These are phyloP conservation scores for Eurypyga helias DNA, from an alignment of 2,113 vertebrate genomes.

Conservation along the genomic window DNA sequence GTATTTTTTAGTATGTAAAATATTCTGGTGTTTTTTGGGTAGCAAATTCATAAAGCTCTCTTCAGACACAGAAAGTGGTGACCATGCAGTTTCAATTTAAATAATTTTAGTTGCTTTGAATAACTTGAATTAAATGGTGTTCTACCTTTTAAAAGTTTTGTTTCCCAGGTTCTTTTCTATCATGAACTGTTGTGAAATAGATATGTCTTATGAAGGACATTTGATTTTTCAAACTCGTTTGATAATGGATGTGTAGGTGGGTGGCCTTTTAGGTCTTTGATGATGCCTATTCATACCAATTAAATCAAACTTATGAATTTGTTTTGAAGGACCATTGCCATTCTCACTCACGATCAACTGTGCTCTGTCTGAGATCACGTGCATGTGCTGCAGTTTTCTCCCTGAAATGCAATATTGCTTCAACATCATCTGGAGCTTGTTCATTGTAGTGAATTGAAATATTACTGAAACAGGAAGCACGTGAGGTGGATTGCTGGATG, in stretches of 20 bases:
- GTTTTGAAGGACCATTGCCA: background rate
- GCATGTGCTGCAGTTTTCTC: background rate
- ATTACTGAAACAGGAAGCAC: background rate
- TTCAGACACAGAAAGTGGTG: background rate
- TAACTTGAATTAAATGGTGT: background rate
- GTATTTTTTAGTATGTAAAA: background rate
- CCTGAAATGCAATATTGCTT: background rate
- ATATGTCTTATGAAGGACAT: background rate
- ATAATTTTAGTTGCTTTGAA: background rate
- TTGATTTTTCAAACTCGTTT: background rate
- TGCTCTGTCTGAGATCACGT: background rate
- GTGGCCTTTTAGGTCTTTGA: background rate
- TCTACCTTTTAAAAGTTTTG: background rate
- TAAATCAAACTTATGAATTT: background rate
- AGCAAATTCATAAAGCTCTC: background rate
- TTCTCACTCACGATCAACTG: background rate
- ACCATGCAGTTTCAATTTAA: background rate
- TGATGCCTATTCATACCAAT: background rate
- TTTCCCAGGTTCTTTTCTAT: background rate
- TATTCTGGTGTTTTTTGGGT: background rate
- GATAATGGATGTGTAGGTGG: background rate
- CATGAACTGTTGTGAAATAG: background rate
- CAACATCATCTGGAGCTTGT: background rate
- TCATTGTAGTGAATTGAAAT: background rate
- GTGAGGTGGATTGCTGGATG: background rate